Percentiles rank a stretch among this genome's conserved stretches.
These are phyloP conservation scores for Gari tellinella DNA, from an alignment of 2,888 invertebrate genomes.

Conservation along the genomic window DNA sequence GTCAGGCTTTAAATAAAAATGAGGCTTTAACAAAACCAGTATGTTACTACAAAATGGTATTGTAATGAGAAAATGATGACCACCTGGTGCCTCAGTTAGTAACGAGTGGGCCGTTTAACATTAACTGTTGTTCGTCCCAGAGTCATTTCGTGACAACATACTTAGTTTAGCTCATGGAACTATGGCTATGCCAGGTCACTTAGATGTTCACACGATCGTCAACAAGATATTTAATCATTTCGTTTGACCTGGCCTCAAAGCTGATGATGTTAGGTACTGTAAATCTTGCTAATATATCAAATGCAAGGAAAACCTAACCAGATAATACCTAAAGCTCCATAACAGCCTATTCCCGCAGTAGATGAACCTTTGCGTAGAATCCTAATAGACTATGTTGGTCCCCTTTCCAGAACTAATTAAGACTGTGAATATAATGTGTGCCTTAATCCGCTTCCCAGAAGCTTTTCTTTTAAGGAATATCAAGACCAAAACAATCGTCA, in stretches of 20 bases:
- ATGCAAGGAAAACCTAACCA: conserved; percentile 50
- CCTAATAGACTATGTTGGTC: conserved; percentile 50
- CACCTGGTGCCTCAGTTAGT: conserved; percentile 34
- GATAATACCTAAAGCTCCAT: conserved; percentile 28
- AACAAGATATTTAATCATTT: conserved; percentile 39
- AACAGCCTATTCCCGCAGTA: conserved; percentile 47
- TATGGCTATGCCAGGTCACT: conserved; percentile 49
- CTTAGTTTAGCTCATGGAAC: conserved; percentile 44
- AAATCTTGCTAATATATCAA: conserved; percentile 42
- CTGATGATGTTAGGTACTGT: conserved; percentile 36
- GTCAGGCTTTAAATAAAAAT: conserved; percentile 25
- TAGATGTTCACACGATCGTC: conserved; percentile 49
- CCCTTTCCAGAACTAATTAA: conserved; percentile 48
- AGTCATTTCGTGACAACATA: conserved; percentile 26
- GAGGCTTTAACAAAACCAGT: conserved; percentile 31
- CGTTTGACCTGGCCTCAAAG: conserved; percentile 37
- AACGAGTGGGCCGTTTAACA: conserved; percentile 44
- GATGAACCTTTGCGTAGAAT: conserved; percentile 49
- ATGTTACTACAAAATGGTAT: conserved; percentile 44
- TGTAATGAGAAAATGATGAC: conserved; percentile 53
- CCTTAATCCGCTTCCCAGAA: conserved; percentile 52
- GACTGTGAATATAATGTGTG: conserved; percentile 49
- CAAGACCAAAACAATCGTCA: conserved; percentile 46
- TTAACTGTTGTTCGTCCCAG: conserved; percentile 50
- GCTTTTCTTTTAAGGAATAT: conserved; percentile 64